These are phyloP conservation scores for Myiopsitta monachus DNA, from an alignment of 2,113 vertebrate genomes.

Conservation along the genomic window DNA sequence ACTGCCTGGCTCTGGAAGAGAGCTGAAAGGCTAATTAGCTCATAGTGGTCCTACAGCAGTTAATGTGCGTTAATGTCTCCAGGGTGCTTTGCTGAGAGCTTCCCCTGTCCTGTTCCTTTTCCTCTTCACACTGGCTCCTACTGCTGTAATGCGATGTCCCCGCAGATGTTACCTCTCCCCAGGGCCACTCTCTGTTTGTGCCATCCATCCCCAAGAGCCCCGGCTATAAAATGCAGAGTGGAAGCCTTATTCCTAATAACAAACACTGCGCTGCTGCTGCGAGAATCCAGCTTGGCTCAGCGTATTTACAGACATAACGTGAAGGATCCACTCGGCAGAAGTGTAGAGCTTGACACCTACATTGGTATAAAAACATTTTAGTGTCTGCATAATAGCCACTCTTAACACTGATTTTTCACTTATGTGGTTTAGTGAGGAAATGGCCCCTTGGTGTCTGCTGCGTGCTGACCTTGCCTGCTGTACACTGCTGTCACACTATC, in stretches of 20 bases:
- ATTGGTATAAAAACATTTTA: background rate
- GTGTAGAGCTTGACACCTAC: background rate
- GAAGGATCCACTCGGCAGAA: background rate
- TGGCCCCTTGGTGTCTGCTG: background rate
- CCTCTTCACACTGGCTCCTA: background rate
- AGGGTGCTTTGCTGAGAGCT: background rate
- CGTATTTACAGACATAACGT: background rate
- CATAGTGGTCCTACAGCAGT: background rate
- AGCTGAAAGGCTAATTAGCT: background rate
- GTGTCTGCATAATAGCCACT: slow-evolving; percentile 7
- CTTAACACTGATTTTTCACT: slow-evolving; percentile 20
- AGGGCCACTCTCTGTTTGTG: background rate
- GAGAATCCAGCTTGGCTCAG: background rate
- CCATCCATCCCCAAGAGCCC: background rate
- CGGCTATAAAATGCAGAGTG: rapidly evolving
- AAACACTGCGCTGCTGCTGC: background rate
- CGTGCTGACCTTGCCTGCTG: background rate
- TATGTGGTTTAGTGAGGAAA: background rate
- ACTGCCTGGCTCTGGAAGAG: background rate
- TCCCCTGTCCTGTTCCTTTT: background rate
- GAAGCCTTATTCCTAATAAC: background rate
- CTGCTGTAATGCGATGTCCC: background rate
- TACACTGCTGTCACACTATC: background rate
- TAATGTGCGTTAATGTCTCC: background rate
- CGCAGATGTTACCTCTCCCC: background rate